These are phyloP conservation scores for Aleiodes sp. DNA, from an alignment of 1,140 invertebrate genomes.

Conservation along the genomic window DNA sequence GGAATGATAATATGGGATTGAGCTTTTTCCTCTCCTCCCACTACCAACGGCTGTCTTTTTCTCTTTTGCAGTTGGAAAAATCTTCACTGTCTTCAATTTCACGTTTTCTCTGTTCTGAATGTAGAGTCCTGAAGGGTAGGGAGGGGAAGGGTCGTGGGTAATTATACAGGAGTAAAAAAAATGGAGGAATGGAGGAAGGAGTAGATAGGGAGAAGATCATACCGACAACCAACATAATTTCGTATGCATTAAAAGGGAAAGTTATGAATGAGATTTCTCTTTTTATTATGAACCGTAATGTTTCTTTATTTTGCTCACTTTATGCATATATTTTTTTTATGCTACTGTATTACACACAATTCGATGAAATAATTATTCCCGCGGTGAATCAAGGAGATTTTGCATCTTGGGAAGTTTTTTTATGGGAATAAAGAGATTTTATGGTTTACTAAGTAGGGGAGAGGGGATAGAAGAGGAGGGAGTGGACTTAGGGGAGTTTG, in stretches of 20 bases:
- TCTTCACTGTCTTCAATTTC: neutral
- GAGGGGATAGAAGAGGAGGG: no score
- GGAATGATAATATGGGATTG: no score
- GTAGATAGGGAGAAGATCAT: slow-evolving; percentile 8
- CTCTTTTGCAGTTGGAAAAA: neutral
- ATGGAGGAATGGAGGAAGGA: neutral
- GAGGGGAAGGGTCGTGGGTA: slow-evolving; percentile 26
- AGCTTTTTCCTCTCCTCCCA: no score
- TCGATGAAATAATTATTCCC: no score
- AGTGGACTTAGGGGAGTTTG: no score
- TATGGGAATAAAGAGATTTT: no score
- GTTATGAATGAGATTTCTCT: slow-evolving; percentile 45
- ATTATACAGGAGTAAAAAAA: slow-evolving; percentile 39
- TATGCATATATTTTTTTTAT: neutral
- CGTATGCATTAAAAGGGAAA: slow-evolving; percentile 44
- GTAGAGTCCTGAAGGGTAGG: neutral
- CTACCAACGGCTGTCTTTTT: neutral
- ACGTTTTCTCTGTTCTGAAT: slow-evolving; percentile 1
- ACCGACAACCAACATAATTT: slow-evolving; percentile 36
- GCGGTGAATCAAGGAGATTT: no score
- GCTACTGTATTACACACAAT: no score
- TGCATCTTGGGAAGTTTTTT: no score
- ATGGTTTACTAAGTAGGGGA: no score
- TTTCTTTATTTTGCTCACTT: slow-evolving; percentile 30
- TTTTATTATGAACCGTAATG: slow-evolving; percentile 42